Conservation (phyloP, 2,888 invertebrate genomes). For the Caradrina clavipalpis region DNA sequence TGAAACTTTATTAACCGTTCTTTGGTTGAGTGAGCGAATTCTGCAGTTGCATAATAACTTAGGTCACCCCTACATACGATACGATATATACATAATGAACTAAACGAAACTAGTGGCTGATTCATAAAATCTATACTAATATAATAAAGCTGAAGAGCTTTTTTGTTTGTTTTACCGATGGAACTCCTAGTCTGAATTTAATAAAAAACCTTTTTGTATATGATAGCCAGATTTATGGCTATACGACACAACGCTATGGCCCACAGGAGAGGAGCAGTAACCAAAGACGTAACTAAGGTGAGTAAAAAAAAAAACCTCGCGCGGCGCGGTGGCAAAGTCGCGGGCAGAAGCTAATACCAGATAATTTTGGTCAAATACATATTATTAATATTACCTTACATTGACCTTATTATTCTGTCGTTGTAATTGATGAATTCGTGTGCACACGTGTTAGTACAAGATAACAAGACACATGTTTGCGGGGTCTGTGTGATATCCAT, state of each 20-base stretch:
- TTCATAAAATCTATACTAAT: conserved; percentile 10
- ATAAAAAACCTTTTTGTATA: too few relatives aligned
- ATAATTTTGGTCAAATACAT: too few relatives aligned
- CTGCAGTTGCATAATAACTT: conserved; percentile 22
- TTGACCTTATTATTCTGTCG: conserved; percentile 45
- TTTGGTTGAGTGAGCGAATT: conserved; percentile 4
- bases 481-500: conserved; percentile 15
- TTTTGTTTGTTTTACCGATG: too few relatives aligned
- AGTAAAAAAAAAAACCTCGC: too few relatives aligned
- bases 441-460: conserved; percentile 21
- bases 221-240: too few relatives aligned
- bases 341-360: neutral
- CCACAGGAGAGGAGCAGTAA: too few relatives aligned
- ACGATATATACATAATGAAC: neutral
- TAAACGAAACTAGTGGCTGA: conserved; percentile 13
- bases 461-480: conserved; percentile 16
- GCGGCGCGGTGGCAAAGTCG: too few relatives aligned
- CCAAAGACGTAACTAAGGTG: too few relatives aligned
- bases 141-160: too few relatives aligned
- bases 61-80: conserved; percentile 18
- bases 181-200: too few relatives aligned
- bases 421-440: conserved; percentile 30
- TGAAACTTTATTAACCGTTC: conserved; percentile 24
- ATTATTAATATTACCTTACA: conserved; percentile 30
- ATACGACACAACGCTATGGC: too few relatives aligned